Evolutionary conservation across 1,140 invertebrate species (phyloP).

Genomic region (Acromyrmex charruanus): DNA sequence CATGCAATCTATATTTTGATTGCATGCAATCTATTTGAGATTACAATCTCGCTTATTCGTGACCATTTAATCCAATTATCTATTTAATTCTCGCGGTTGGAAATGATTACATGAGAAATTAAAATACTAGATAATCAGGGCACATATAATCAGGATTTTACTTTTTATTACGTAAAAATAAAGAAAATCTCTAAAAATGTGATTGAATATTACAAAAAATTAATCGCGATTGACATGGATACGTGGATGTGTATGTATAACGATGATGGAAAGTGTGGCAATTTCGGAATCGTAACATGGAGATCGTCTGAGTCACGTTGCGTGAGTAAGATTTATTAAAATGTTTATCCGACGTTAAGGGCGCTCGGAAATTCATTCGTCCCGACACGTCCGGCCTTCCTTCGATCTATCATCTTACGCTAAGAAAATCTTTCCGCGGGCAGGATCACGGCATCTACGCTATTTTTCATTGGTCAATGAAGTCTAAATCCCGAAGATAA

Average conservation of each 20-base stretch:
- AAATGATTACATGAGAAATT: neutral
- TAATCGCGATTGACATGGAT: neutral
- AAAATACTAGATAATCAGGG: neutral
- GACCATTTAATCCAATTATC: neutral
- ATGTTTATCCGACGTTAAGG: conserved; percentile 60
- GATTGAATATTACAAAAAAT: neutral
- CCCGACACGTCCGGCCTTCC: conserved; percentile 37
- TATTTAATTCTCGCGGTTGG: neutral
- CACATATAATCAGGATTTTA: neutral
- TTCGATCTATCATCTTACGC: conserved; percentile 48
- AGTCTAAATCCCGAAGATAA: conserved; percentile 54
- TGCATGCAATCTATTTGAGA: neutral
- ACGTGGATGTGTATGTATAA: neutral
- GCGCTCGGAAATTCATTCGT: conserved; percentile 56
- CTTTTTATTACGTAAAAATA: neutral
- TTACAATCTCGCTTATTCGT: neutral
- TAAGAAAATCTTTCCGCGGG: conserved; percentile 52
- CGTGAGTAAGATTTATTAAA: conserved; percentile 59
- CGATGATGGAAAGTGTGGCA: conserved; percentile 13
- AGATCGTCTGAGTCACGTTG: conserved; percentile 35
- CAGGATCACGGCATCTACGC: conserved; percentile 31
- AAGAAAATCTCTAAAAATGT: neutral
- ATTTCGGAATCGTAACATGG: conserved; percentile 23
- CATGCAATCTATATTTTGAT: neutral
- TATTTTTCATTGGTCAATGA: conserved; percentile 60